Percentiles rank a stretch among this genome's conserved stretches.
These are phyloP conservation scores for Dasypogon diadema DNA, from an alignment of 2,888 invertebrate species.

Conservation along the genomic window DNA sequence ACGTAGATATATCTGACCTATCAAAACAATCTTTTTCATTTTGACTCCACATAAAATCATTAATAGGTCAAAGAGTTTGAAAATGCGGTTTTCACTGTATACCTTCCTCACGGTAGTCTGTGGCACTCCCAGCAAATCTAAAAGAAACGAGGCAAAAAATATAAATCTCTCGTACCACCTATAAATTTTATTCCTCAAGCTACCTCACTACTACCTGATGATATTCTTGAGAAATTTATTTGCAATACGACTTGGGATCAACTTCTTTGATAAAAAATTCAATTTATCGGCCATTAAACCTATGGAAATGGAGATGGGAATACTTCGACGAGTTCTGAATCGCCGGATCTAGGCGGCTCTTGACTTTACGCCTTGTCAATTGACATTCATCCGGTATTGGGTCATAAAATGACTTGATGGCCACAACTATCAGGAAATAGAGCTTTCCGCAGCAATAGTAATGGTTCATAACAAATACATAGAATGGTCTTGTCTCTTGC, in stretches of 20 bases:
- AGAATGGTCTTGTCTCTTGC: not conserved
- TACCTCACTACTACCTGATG: not conserved
- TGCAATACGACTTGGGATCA: not conserved
- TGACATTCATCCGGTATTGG: conserved; percentile 1
- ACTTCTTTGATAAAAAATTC: not conserved
- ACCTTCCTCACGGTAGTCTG: too few relatives aligned
- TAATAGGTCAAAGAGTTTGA: too few relatives aligned
- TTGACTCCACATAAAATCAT: too few relatives aligned
- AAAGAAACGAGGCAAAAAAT: too few relatives aligned
- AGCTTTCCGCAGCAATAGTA: conserved; percentile 1
- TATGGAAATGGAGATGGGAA: not conserved
- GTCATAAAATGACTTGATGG: conserved; percentile 6
- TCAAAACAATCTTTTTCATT: too few relatives aligned
- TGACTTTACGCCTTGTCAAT: conserved; percentile 4
- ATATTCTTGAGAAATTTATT: not conserved
- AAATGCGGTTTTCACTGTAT: too few relatives aligned
- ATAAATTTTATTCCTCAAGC: not conserved
- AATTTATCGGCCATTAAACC: not conserved
- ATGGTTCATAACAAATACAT: conserved; percentile 23
- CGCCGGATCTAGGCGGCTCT: not conserved
- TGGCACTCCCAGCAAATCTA: too few relatives aligned
- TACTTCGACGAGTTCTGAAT: not conserved
- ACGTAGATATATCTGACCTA: too few relatives aligned
- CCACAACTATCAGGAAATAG: conserved; percentile 22
- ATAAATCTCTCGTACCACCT: too few relatives aligned